These are phyloP conservation scores for Glaucidium brasilianum DNA, from an alignment of 2,113 vertebrate species.

Conservation along the genomic window DNA sequence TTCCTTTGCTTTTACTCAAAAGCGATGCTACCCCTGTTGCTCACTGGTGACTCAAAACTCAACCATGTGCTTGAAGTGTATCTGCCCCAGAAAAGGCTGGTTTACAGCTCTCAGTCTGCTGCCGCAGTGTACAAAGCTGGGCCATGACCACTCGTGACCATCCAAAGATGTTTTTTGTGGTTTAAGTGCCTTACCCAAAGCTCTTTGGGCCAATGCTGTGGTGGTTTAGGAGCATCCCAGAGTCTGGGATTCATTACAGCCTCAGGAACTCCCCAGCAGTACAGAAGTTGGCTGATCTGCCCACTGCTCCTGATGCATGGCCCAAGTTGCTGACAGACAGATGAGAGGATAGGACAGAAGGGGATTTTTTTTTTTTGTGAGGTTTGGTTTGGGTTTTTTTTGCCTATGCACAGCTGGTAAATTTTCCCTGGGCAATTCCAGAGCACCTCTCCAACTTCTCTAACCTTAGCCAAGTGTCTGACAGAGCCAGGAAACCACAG, in stretches of 20 bases:
- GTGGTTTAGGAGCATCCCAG: not conserved
- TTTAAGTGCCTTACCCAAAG: not conserved
- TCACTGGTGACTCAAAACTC: not conserved
- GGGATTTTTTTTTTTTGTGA: not conserved
- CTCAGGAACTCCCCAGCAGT: not conserved
- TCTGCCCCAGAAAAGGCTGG: not conserved
- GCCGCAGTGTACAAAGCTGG: not conserved
- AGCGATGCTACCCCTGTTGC: not conserved
- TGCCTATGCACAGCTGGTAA: not conserved
- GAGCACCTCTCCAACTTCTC: not conserved
- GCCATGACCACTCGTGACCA: not conserved
- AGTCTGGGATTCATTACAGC: not conserved
- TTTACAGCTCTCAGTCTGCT: not conserved
- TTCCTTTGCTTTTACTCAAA: not conserved
- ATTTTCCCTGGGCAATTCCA: not conserved
- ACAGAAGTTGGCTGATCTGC: not conserved
- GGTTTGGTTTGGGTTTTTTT: not conserved
- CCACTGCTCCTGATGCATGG: not conserved
- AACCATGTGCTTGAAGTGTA: accelerated
- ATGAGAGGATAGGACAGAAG: not conserved
- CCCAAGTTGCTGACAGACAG: not conserved
- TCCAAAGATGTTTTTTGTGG: not conserved
- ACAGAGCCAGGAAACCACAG: not conserved
- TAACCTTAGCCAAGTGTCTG: not conserved
- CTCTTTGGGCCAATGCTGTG: accelerated